A percentile compares a stretch with the other conserved stretches of the same genome.
These are phyloP conservation scores for Antechinus stuartii DNA, from an alignment of 2,113 vertebrate genomes.

Conservation along the genomic window DNA sequence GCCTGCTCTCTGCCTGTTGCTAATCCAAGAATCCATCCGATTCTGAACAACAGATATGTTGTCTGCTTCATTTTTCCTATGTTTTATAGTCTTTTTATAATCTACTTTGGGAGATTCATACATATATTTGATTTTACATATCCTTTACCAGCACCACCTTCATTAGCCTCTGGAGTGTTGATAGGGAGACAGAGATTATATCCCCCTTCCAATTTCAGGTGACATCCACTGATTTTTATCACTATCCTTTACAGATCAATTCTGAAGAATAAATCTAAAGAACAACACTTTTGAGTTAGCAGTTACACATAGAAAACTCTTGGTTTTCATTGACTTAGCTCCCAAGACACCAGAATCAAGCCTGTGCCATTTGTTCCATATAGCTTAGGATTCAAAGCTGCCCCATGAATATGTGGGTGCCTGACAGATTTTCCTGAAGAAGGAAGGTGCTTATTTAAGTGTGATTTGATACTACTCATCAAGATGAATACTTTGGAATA, in stretches of 20 bases:
- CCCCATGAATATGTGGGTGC: constrained; percentile 5
- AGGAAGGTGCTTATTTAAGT: constrained; percentile 15
- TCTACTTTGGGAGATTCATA: not conserved
- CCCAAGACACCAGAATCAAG: constrained; percentile 54
- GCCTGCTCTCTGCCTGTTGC: not conserved
- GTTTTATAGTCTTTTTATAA: not conserved
- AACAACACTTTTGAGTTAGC: constrained; percentile 59
- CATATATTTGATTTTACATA: constrained; percentile 36
- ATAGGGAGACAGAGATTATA: constrained; percentile 27
- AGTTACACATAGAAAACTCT: constrained; percentile 58
- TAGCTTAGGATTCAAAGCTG: constrained; percentile 35
- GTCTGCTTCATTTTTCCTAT: not conserved
- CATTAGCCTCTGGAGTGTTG: not conserved
- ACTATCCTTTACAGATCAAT: not conserved
- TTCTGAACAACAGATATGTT: not conserved
- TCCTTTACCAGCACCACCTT: constrained; percentile 4
- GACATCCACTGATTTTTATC: constrained; percentile 62
- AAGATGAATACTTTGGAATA: not conserved
- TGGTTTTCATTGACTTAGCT: constrained; percentile 59
- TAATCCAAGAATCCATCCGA: not conserved
- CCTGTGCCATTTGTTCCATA: constrained; percentile 56
- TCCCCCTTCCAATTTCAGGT: constrained; percentile 58
- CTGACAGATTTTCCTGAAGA: constrained; percentile 31
- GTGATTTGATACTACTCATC: constrained; percentile 12
- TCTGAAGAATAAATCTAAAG: constrained; percentile 49